phyloP scores from a whole-genome alignment of 2,797 vertebrate genomes.

The Gymnothorax reevesii region DNA sequence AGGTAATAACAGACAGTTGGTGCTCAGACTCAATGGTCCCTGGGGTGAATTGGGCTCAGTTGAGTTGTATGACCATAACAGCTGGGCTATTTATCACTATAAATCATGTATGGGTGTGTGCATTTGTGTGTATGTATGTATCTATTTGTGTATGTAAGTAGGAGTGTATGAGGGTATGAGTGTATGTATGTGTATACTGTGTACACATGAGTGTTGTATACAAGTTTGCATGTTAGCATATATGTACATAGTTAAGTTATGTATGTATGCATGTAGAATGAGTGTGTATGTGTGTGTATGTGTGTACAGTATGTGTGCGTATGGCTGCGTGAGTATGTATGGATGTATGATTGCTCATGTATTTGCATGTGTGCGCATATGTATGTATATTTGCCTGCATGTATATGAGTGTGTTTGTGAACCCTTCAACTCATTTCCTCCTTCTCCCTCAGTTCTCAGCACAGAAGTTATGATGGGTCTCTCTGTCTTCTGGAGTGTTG shows the following conservation, averaged over 20 bases:
- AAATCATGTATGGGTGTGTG: neutral
- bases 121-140: neutral
- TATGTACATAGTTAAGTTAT: neutral
- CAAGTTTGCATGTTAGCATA: neutral
- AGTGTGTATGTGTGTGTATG: too few relatives aligned
- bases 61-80: neutral
- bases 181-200: neutral
- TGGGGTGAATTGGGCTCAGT: neutral
- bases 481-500: constrained; percentile 21
- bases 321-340: neutral
- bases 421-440: neutral
- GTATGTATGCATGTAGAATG: too few relatives aligned
- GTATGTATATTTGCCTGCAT: neutral
- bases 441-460: neutral
- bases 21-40: neutral
- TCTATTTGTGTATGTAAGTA: neutral
- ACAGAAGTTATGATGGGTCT: neutral
- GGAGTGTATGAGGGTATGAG: neutral
- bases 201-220: neutral
- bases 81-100: neutral
- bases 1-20: neutral
- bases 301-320: neutral
- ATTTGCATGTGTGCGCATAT: neutral
- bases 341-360: neutral
- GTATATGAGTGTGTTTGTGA: neutral